Conservation (phyloP, 1,140 invertebrate species). For the Brachionus calyciflorus region DNA sequence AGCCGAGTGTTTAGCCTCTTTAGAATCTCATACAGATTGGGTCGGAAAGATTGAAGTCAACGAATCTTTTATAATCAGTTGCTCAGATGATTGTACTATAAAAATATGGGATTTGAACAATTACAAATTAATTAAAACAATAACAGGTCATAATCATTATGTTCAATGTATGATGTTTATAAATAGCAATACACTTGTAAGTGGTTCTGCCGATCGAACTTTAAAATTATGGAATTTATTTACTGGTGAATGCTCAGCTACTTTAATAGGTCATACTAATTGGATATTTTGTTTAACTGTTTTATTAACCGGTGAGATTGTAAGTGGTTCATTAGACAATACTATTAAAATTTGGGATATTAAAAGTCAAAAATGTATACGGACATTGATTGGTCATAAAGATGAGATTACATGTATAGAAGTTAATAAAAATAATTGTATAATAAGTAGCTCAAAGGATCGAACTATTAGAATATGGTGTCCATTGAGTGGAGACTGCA, state of each 20-base stretch:
- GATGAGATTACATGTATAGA: not conserved
- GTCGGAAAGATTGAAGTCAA: not conserved
- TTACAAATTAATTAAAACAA: slow-evolving; percentile 79
- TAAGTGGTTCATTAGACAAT: slow-evolving; percentile 96
- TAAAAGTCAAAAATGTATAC: slow-evolving; percentile 85
- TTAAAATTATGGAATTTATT: slow-evolving; percentile 99
- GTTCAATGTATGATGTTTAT: slow-evolving; percentile 60
- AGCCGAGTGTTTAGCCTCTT: not conserved
- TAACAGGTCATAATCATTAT: slow-evolving; percentile 56
- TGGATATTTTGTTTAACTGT: slow-evolving; percentile 59
- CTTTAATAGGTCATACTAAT: slow-evolving; percentile 89
- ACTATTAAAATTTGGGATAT: slow-evolving; percentile 99
- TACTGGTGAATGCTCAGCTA: slow-evolving; percentile 99
- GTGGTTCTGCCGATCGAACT: slow-evolving; percentile 75
- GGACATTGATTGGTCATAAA: not conserved
- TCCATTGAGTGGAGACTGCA: not conserved
- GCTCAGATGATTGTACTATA: not conserved
- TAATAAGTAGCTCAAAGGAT: slow-evolving; percentile 5
- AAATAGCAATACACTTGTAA: slow-evolving; percentile 71
- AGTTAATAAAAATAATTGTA: not conserved
- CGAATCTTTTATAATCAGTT: not conserved
- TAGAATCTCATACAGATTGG: slow-evolving; percentile 9
- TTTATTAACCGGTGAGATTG: slow-evolving; percentile 55
- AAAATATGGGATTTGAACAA: slow-evolving; percentile 1
- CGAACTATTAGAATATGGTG: not conserved